phyloP scores from a whole-genome alignment of 2,113 vertebrate genomes.

The Apus apus region DNA sequence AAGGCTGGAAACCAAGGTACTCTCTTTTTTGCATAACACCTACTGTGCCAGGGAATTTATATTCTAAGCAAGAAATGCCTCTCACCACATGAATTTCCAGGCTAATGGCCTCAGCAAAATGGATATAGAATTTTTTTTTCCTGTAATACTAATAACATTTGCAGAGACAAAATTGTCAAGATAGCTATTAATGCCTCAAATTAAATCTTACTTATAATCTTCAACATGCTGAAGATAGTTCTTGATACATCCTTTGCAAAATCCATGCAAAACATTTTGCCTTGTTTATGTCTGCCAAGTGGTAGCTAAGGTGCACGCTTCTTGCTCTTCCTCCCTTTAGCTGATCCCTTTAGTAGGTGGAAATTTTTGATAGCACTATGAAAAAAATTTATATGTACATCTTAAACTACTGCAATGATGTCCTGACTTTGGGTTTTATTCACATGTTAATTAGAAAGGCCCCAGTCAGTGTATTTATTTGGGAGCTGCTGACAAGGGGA shows the following conservation, averaged over 20 bases:
- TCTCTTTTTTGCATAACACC: not conserved
- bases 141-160: not conserved
- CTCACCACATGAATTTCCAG: not conserved
- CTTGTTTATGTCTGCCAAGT: not conserved
- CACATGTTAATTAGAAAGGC: not conserved
- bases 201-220: not conserved
- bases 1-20: not conserved
- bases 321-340: not conserved
- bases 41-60: not conserved
- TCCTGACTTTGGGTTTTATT: not conserved
- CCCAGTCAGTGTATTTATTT: not conserved
- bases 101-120: constrained; percentile 24
- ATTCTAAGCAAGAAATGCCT: not conserved
- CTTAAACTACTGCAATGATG: not conserved
- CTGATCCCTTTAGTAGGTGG: not conserved
- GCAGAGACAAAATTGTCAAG: constrained; percentile 10
- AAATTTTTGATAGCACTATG: not conserved
- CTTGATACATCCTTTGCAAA: not conserved
- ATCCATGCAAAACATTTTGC: not conserved
- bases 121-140: not conserved
- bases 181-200: constrained; percentile 19
- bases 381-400: not conserved
- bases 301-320: not conserved
- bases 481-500: not conserved
- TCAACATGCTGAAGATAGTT: not conserved